Percentiles rank a stretch among this genome's conserved stretches.
These are phyloP conservation scores for Geococcyx californianus DNA, from an alignment of 2,113 vertebrate species.

Conservation along the genomic window DNA sequence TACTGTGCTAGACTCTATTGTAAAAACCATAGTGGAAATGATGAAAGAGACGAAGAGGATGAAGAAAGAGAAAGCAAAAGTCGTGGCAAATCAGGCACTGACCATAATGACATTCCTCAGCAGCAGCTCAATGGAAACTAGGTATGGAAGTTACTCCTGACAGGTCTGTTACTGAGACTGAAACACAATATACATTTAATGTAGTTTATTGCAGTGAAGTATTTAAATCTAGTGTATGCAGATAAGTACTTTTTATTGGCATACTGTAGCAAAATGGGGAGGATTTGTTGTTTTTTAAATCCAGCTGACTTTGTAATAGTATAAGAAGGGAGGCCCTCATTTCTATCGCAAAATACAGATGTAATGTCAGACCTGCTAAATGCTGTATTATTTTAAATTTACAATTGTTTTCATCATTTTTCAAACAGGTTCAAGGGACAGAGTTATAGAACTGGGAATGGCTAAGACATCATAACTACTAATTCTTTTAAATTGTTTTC, in stretches of 20 bases:
- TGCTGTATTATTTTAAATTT: constrained; percentile 74
- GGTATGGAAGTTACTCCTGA: constrained; percentile 77
- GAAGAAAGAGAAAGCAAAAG: constrained; percentile 97
- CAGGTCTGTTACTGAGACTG: constrained; percentile 48
- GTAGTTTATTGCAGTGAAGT: constrained; percentile 64
- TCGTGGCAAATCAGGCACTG: constrained; percentile 85
- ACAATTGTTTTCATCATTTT: constrained; percentile 76
- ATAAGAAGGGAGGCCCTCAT: constrained; percentile 51
- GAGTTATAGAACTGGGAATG: constrained; percentile 82
- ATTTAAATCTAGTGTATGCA: constrained; percentile 69
- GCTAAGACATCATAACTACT: constrained; percentile 83
- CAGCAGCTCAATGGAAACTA: constrained; percentile 96
- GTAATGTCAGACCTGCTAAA: constrained; percentile 64
- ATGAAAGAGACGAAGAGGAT: constrained; percentile 97
- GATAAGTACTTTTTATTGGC: constrained; percentile 68
- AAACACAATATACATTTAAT: constrained; percentile 29
- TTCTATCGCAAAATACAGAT: constrained; percentile 65
- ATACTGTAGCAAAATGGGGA: constrained; percentile 59
- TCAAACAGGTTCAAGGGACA: constrained; percentile 84
- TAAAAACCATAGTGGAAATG: constrained; percentile 99
- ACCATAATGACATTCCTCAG: constrained; percentile 82
- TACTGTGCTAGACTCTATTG: constrained; percentile 87
- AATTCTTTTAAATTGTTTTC: constrained; percentile 79
- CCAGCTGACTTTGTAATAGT: constrained; percentile 65
- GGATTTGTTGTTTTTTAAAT: constrained; percentile 64